A percentile compares a stretch with the other conserved stretches of the same genome.
phyloP scores from a whole-genome alignment of 2,113 vertebrate species.

The Triplophysa dalaica region DNA sequence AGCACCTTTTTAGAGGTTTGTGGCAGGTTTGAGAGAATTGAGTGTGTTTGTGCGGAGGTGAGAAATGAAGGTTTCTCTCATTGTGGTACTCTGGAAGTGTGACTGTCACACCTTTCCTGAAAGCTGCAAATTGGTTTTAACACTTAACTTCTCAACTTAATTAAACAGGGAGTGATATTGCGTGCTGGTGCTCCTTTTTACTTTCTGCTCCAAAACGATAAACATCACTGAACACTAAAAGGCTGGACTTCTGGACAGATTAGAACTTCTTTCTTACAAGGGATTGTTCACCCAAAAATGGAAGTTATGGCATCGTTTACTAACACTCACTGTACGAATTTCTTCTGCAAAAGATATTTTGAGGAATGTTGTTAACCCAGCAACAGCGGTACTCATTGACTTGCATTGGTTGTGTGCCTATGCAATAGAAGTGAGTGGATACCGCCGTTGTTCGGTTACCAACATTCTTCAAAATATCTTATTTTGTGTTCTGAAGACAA shows the following conservation, averaged over 20 bases:
- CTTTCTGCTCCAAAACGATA: not conserved
- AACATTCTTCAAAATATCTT: too few relatives aligned
- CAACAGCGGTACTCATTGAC: too few relatives aligned
- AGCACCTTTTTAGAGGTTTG: conserved; percentile 52
- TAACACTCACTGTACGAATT: too few relatives aligned
- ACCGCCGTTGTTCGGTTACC: too few relatives aligned
- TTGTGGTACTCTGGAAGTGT: conserved; percentile 55
- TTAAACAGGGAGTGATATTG: conserved; percentile 63
- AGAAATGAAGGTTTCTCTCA: conserved; percentile 26
- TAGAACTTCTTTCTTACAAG: not conserved
- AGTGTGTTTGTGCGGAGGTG: conserved; percentile 50
- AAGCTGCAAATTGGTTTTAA: conserved; percentile 77
- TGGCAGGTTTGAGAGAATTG: conserved; percentile 6
- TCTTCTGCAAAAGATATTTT: too few relatives aligned
- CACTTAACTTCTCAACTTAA: conserved; percentile 75
- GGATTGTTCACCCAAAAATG: too few relatives aligned
- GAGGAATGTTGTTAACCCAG: too few relatives aligned
- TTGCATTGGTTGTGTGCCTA: too few relatives aligned
- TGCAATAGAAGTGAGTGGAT: too few relatives aligned
- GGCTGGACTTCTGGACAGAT: not conserved
- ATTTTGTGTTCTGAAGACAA: too few relatives aligned
- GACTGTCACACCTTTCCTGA: conserved; percentile 56
- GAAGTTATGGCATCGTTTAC: too few relatives aligned
- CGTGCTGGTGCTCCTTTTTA: conserved; percentile 57
- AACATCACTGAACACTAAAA: not conserved